Evolutionary conservation across 1,140 invertebrate genomes (phyloP).

Genomic region (Drosophila lacteicornis): DNA sequence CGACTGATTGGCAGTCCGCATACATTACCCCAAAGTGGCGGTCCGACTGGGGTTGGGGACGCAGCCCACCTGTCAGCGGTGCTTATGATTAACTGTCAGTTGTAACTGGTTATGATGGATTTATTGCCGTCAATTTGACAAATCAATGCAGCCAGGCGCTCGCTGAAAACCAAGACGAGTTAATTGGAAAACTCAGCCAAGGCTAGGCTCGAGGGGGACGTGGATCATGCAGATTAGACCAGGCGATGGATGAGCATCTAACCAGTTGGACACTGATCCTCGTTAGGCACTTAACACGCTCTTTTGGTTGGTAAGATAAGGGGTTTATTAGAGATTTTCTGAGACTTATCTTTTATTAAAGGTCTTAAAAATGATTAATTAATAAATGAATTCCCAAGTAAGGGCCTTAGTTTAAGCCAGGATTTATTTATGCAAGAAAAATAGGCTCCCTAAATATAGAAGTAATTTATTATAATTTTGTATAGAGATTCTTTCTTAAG

Average conservation of each 20-base stretch:
- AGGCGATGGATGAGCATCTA: constrained; percentile 5
- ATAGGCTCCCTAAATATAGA: too few species aligned
- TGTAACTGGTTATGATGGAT: constrained; percentile 77
- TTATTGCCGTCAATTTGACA: constrained; percentile 83
- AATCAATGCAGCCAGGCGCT: constrained; percentile 67
- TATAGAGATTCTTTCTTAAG: too few species aligned
- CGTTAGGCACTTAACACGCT: constrained; percentile 12
- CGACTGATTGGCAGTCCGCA: constrained; percentile 78
- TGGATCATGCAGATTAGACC: constrained; percentile 8
- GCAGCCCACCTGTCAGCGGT: constrained; percentile 70
- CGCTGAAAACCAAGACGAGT: constrained; percentile 17
- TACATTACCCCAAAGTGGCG: constrained; percentile 66
- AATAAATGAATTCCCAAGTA: not conserved
- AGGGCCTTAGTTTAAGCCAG: too few species aligned
- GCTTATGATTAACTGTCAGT: constrained; percentile 79
- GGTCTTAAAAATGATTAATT: not conserved
- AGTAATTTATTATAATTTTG: too few species aligned
- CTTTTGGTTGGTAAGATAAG: not conserved
- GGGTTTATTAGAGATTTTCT: not conserved
- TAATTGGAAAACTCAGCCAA: constrained; percentile 64
- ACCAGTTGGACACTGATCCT: constrained; percentile 16
- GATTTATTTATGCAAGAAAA: too few species aligned
- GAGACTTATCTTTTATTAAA: not conserved
- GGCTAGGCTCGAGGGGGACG: not conserved
- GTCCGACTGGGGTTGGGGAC: constrained; percentile 12